These are phyloP conservation scores for Ericerus pela DNA, from an alignment of 1,140 invertebrate species.

Conservation along the genomic window DNA sequence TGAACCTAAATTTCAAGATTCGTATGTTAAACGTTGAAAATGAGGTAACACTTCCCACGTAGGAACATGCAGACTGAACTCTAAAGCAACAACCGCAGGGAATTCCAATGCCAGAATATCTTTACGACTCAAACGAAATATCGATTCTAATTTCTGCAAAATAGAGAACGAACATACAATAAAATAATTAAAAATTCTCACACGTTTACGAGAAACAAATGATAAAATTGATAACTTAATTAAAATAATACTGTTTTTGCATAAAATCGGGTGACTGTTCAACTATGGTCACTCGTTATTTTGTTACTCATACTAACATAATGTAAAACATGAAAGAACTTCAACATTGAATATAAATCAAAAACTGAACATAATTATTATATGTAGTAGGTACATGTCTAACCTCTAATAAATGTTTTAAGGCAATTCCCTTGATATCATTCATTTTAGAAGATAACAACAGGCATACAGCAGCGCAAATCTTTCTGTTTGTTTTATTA, in stretches of 20 bases:
- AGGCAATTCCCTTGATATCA: constrained; percentile 78
- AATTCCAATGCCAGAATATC: constrained; percentile 85
- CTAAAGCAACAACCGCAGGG: constrained; percentile 81
- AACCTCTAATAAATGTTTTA: constrained; percentile 78
- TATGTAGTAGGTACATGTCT: constrained; percentile 15
- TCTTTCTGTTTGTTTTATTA: constrained; percentile 87
- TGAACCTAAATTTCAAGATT: constrained; percentile 55
- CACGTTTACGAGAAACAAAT: not conserved
- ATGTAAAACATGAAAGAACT: constrained; percentile 6
- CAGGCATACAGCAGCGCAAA: constrained; percentile 87
- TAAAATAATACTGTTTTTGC: not conserved
- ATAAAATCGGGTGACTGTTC: not conserved
- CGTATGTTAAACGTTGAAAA: constrained; percentile 80
- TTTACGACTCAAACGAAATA: constrained; percentile 78
- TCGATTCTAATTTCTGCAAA: constrained; percentile 69
- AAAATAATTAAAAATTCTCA: too few species aligned
- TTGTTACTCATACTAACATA: constrained; percentile 1
- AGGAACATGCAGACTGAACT: constrained; percentile 84
- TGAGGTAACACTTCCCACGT: constrained; percentile 84
- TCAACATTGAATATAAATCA: not conserved
- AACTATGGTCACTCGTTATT: not conserved
- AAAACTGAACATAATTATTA: not conserved
- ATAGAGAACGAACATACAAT: not conserved
- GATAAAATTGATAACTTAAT: not conserved
- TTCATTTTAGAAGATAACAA: constrained; percentile 90